Evolutionary conservation across 2,797 vertebrate genomes (phyloP), one percentile per base, ranked within the genome.

Genomic region (Enteromius paludinosus): DNA sequence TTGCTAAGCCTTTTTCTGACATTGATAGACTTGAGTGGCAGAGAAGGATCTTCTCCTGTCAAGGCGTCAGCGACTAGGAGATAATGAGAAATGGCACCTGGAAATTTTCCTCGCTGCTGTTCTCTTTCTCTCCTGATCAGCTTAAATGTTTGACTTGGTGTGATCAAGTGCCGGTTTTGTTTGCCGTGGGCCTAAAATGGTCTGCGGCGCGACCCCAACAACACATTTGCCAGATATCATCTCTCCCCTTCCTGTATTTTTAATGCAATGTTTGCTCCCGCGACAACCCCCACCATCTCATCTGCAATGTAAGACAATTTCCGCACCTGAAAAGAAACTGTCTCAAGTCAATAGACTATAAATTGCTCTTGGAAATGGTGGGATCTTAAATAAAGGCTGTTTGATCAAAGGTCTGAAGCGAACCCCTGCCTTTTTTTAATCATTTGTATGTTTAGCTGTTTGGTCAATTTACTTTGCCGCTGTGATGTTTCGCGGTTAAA

Each of bases 281-380:
- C 91, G 88, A 88, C 92, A 82, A 78, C 93, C 89, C 62, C 87
- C 78, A 96, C 93, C 95, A 97, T 96, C 96, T 97, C 96, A 97
- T 98, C 96, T 97, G 94, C 95, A 94, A 96, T 95, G 95, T 96
- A 95, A 94, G 96, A 97, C 97, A 98, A 98, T 99, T 97, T 98
- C 95, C 96, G 96, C 94, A 91, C 96, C 92, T 95, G 94, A 96
- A 94, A 95, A 96, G 96, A 96, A 95, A 95, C 92, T 93, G 95
- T 94, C 94, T 94, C 94, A 92, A 96, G 96, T 98, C 97, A 97
- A 97, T 98, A 96, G 96, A 97, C 95, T 95, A 96, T 95, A 97
- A 98, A 98, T 98, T 97, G 96, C 96, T 93, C 93, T 95, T 95
- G 94, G 95, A 96, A 95, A 96, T 92, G 92, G 94, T 90, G 93